Evolutionary conservation across 1,140 invertebrate species (phyloP).

Genomic region (Temnothorax curvispinosus): DNA sequence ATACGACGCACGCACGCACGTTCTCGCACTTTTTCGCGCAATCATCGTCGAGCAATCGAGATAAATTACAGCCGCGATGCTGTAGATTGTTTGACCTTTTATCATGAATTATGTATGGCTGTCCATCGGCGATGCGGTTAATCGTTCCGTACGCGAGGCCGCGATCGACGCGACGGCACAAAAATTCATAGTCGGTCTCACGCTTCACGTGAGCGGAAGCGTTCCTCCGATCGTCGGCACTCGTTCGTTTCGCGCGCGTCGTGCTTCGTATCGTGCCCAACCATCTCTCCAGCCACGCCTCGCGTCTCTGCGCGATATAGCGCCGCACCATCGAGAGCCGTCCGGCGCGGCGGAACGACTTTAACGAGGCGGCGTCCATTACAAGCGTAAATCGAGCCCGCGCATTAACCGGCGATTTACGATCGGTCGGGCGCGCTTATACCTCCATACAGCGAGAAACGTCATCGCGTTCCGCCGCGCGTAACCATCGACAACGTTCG

Average conservation of each 20-base stretch:
- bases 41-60: constrained; percentile 31
- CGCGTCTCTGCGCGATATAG: constrained; percentile 26
- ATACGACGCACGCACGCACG: not conserved
- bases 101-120: constrained; percentile 52
- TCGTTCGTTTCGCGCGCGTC: constrained; percentile 32
- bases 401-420: constrained; percentile 51
- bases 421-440: constrained; percentile 19
- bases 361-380: constrained; percentile 54
- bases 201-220: constrained; percentile 29
- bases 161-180: not conserved
- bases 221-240: not conserved
- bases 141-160: constrained; percentile 10
- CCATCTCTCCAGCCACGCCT: constrained; percentile 46
- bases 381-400: constrained; percentile 51
- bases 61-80: constrained; percentile 35
- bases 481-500: constrained; percentile 21
- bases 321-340: constrained; percentile 12
- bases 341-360: constrained; percentile 50
- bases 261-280: constrained; percentile 13
- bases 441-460: not conserved
- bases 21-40: constrained; percentile 8
- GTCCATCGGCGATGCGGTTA: constrained; percentile 44
- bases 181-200: constrained; percentile 3
- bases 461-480: constrained; percentile 24
- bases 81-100: constrained; percentile 38